phyloP scores from a whole-genome alignment of 2,797 vertebrate species.

The Malurus splendens region DNA sequence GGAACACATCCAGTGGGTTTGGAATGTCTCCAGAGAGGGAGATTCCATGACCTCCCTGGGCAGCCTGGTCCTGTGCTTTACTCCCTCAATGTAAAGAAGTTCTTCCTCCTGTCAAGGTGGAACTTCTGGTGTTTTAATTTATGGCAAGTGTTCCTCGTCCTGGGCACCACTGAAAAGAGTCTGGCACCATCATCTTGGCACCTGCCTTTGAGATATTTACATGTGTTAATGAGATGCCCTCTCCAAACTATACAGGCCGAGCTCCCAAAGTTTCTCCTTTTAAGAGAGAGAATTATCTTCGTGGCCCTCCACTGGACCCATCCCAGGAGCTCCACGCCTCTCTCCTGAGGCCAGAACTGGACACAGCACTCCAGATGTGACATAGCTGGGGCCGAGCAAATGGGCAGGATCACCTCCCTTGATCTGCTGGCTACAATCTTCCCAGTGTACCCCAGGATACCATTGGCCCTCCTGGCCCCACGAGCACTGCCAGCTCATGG shows the following conservation, averaged over 20 bases:
- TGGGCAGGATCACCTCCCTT: neutral
- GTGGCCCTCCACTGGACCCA: neutral
- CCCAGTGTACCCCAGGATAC: neutral
- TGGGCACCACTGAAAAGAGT: neutral
- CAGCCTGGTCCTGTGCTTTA: neutral
- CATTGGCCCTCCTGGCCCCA: neutral
- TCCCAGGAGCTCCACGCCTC: neutral
- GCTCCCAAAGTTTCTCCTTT: neutral
- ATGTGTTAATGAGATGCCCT: neutral
- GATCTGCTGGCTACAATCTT: neutral
- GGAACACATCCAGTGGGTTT: neutral
- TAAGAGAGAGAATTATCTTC: neutral
- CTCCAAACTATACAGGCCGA: neutral
- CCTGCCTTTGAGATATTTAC: neutral
- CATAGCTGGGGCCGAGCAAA: neutral
- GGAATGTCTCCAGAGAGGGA: neutral
- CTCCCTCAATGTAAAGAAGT: neutral
- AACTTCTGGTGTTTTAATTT: neutral
- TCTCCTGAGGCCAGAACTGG: neutral
- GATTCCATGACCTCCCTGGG: neutral
- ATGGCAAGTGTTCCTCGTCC: accelerated
- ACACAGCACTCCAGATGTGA: neutral
- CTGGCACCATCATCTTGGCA: neutral
- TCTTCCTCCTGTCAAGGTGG: neutral
- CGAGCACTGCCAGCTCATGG: neutral